Evolutionary conservation across 2,888 invertebrate species (phyloP), one percentile per base, ranked within the genome.

Genomic region (Chrysolina haemoptera): DNA sequence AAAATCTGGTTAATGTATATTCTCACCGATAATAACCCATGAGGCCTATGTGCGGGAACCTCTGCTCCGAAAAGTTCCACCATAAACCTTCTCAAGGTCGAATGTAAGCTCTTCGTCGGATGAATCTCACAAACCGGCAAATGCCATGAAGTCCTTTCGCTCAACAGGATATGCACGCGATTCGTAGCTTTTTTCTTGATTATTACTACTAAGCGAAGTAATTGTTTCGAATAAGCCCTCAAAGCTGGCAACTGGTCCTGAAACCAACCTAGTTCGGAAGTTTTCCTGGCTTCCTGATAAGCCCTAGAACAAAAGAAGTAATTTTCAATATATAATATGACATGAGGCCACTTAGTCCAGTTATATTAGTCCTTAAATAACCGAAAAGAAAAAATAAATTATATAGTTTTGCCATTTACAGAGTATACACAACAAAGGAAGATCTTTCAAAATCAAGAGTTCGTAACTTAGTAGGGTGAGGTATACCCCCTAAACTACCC

Each of bases 31-130:
- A 97, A 88, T 35, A 96, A 86, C 0, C 97, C 97, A 82, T 94
- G 91, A 0, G 96, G 96, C 80, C 94, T 91, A 86, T 97, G 97
- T 76, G 94, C 92, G 0, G 96, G 94, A 35, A 96, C 92, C 85
- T 95, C 96, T 70, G 95, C 93, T 20, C 96, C 96, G 89, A 97
- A 97, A 84, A 97, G 92, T 88, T 97, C 95, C 76, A 95, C 94
- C 96, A 97, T 96, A 86, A 96, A 97, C 86, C 94, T 94, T 79
- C 95, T 92, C 77, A 97, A 88, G 65, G 96, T 96, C 1, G 96
- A 95, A 88, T 97, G 96, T 18, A 97, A 88, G 88, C 94, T 96
- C 85, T 94, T 93, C 53, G 92, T 92, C 41, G 96, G 96, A 89
- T 96, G 95, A 77, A 97, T 93, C 88, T 97, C 96, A 85, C 95